Evolutionary conservation across 2,113 vertebrate genomes (phyloP).

Genomic region (Psittacus erithacus): DNA sequence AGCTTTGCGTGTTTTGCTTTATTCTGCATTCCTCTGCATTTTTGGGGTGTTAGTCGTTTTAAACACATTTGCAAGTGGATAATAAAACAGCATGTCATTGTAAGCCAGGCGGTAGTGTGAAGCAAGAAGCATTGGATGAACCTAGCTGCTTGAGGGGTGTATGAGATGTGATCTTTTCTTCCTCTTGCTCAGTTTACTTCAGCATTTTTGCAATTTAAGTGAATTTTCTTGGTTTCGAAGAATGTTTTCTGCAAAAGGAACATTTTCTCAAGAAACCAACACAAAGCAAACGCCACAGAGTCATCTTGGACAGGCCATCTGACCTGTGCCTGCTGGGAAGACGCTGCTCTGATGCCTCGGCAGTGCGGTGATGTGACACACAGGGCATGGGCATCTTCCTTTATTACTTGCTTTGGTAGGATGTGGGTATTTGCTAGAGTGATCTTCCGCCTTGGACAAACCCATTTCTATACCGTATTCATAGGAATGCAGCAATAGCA

Average conservation of each 20-base stretch:
- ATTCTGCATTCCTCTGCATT: background rate
- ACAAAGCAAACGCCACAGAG: background rate
- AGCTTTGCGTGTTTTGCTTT: background rate
- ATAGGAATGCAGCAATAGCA: background rate
- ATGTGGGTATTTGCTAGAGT: background rate
- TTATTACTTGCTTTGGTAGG: background rate
- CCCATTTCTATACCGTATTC: background rate
- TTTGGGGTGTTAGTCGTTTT: background rate
- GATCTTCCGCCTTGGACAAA: background rate
- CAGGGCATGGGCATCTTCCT: background rate
- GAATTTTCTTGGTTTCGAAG: background rate
- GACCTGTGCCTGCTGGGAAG: background rate
- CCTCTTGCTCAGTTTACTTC: background rate
- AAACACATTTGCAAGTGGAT: background rate
- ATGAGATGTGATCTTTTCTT: background rate
- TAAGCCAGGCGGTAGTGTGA: background rate
- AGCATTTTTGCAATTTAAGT: background rate
- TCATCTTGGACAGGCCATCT: background rate
- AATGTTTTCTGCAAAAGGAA: background rate
- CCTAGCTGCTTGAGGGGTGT: background rate
- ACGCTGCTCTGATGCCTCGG: rapidly evolving
- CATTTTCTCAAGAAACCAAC: rapidly evolving
- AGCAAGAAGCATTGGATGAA: background rate
- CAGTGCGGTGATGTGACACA: background rate
- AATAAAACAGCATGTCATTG: background rate